Conservation (phyloP, 2,797 vertebrate species). For the Lagodon rhomboides region DNA sequence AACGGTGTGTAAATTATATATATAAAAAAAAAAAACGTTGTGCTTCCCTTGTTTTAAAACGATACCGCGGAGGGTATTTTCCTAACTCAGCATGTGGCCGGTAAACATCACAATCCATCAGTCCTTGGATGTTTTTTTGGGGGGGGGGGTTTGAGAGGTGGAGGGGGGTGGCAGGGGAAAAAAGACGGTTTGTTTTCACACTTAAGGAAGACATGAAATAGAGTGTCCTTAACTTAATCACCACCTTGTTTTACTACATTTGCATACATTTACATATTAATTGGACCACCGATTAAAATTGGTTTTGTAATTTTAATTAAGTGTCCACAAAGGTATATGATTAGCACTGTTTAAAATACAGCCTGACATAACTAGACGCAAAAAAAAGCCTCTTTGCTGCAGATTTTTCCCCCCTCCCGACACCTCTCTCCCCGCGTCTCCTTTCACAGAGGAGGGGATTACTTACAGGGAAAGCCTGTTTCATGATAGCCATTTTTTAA, state of each 20-base stretch:
- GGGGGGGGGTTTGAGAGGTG: background rate
- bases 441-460: slow-evolving; percentile 89
- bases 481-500: slow-evolving; percentile 96
- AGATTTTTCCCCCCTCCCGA: slow-evolving; percentile 81
- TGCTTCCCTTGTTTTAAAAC: slow-evolving; percentile 49
- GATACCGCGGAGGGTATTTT: slow-evolving; percentile 77
- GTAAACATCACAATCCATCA: slow-evolving; percentile 98
- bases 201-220: slow-evolving; percentile 99
- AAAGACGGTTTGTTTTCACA: slow-evolving; percentile 96
- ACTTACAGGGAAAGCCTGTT: slow-evolving; percentile 99
- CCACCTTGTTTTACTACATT: slow-evolving; percentile 99
- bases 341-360: slow-evolving; percentile 99
- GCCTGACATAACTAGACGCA: slow-evolving; percentile 98
- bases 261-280: slow-evolving; percentile 99
- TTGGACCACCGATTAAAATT: slow-evolving; percentile 99
- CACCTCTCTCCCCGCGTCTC: slow-evolving; percentile 24
- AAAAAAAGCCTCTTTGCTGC: slow-evolving; percentile 88
- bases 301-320: slow-evolving; percentile 99
- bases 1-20: slow-evolving; percentile 82
- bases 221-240: slow-evolving; percentile 99
- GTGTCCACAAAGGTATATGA: slow-evolving; percentile 99
- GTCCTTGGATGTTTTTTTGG: slow-evolving; percentile 86
- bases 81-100: slow-evolving; percentile 84
- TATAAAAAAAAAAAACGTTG: slow-evolving; percentile 66
- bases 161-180: slow-evolving; percentile 78